Percentiles rank a stretch among this genome's conserved stretches.
phyloP scores from a whole-genome alignment of 2,888 invertebrate species.

The Coenonympha arcania region DNA sequence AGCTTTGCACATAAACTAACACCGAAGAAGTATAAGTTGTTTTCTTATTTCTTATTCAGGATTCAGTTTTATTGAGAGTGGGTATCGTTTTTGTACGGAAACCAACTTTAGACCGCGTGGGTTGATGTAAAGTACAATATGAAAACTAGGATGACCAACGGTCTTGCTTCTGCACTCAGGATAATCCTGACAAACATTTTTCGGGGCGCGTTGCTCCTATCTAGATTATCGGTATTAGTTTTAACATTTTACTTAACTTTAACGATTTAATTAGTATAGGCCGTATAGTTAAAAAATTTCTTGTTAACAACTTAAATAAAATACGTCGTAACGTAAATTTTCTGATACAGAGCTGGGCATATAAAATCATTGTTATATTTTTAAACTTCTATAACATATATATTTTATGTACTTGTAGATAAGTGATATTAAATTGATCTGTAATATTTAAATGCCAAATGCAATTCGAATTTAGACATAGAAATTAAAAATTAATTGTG shows the following conservation, averaged over 20 bases:
- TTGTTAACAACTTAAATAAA: too few species aligned
- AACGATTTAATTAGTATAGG: too few species aligned
- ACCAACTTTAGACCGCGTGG: conserved; percentile 20
- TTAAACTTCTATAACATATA: too few species aligned
- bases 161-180: neutral
- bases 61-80: conserved; percentile 18
- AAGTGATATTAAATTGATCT: neutral
- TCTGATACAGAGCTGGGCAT: neutral
- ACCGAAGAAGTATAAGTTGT: neutral
- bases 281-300: too few species aligned
- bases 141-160: neutral
- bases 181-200: neutral
- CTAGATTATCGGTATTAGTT: too few species aligned
- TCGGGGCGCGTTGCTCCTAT: too few species aligned
- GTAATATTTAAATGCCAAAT: neutral
- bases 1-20: neutral
- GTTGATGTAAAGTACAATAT: conserved; percentile 3
- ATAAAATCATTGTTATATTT: neutral
- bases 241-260: too few species aligned
- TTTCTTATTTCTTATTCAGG: neutral
- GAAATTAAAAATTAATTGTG: neutral
- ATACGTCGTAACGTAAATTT: too few species aligned
- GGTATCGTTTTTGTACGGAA: conserved; percentile 6
- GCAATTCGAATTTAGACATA: neutral
- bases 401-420: neutral